phyloP scores from a whole-genome alignment of 2,113 vertebrate genomes.

The Pangasianodon gigas region DNA sequence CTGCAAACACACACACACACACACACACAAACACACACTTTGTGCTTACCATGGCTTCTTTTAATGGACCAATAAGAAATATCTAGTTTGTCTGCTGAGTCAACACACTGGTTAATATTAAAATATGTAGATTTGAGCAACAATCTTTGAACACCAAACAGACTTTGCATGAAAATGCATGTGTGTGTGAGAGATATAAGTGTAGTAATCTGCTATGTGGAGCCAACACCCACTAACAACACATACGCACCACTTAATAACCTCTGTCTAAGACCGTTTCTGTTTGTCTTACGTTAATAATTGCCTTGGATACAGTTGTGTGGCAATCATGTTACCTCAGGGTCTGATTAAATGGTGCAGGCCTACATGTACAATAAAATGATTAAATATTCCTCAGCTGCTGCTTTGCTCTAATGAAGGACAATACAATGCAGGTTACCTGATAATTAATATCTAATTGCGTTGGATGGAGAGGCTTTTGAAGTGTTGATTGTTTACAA shows the following conservation, averaged over 20 bases:
- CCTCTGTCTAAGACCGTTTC: conserved; percentile 11
- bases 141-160: neutral
- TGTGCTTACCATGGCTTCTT: neutral
- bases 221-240: conserved; percentile 24
- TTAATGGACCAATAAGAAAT: neutral
- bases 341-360: neutral
- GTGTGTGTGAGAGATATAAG: neutral
- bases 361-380: neutral
- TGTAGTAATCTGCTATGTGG: neutral
- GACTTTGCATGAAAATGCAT: neutral
- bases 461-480: neutral
- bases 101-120: neutral
- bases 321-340: neutral
- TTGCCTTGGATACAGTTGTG: neutral
- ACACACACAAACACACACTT: neutral
- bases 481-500: neutral
- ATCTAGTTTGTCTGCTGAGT: neutral
- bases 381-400: neutral
- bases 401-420: neutral
- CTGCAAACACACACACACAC: neutral
- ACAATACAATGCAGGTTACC: neutral
- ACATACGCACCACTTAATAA: conserved; percentile 28
- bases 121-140: neutral
- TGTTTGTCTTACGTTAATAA: conserved; percentile 38
- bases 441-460: neutral